Conservation (phyloP, 2,888 invertebrate genomes). For the Folsomia candida region DNA sequence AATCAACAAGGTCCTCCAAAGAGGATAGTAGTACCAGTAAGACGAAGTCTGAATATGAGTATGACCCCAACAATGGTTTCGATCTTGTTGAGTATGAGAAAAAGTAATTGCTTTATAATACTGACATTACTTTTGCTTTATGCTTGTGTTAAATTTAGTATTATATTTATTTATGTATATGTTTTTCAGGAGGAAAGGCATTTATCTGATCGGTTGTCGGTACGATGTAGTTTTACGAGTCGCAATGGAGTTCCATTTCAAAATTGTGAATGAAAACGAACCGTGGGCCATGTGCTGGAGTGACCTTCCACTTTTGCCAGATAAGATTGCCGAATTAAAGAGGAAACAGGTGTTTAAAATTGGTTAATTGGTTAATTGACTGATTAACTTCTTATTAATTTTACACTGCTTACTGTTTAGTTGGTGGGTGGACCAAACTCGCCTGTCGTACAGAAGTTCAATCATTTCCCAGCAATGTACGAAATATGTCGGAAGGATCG, state of each 20-base stretch:
- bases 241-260: conserved; percentile 69
- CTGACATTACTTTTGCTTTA: too few species aligned
- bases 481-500: conserved; percentile 87
- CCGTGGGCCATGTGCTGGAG: conserved; percentile 91
- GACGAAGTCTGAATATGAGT: too few species aligned
- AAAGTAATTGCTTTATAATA: too few species aligned
- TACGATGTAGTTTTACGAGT: conserved; percentile 72
- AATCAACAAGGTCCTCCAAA: too few species aligned
- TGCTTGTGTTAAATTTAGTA: too few species aligned
- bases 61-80: too few species aligned
- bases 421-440: neutral
- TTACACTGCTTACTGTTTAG: neutral
- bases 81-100: too few species aligned
- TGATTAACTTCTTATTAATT: too few species aligned
- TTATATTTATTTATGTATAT: too few species aligned
- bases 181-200: conserved; percentile 51
- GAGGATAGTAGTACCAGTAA: too few species aligned
- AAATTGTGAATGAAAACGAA: conserved; percentile 74
- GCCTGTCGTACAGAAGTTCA: conserved; percentile 69
- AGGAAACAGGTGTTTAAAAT: conserved; percentile 64
- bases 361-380: neutral
- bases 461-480: conserved; percentile 89
- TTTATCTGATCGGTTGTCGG: conserved; percentile 69
- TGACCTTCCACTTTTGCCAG: conserved; percentile 79
- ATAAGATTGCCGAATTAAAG: conserved; percentile 86